Conservation (phyloP, 2,113 vertebrate genomes). For the Dendrocopos noguchii region DNA sequence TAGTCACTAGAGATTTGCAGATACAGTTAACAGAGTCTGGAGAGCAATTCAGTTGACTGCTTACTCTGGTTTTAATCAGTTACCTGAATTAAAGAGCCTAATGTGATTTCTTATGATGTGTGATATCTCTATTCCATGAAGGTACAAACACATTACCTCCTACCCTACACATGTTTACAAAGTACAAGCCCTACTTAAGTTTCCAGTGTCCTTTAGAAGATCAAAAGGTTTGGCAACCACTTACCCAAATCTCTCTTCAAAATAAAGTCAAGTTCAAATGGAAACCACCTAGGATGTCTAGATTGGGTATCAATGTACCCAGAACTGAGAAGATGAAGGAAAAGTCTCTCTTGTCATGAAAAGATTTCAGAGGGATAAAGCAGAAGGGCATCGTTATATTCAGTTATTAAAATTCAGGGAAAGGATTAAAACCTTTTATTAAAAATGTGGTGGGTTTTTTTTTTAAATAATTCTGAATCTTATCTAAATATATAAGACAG, state of each 20-base stretch:
- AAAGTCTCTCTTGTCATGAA: neutral
- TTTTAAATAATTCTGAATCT: neutral
- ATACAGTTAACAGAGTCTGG: neutral
- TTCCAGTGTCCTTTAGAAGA: neutral
- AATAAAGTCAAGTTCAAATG: neutral
- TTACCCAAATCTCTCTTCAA: neutral
- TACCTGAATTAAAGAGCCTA: neutral
- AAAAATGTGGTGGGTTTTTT: too few relatives aligned
- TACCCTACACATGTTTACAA: neutral
- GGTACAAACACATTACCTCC: neutral
- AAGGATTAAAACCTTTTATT: neutral
- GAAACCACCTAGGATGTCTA: fast-evolving
- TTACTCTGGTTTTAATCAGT: neutral
- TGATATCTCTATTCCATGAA: neutral
- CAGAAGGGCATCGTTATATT: neutral
- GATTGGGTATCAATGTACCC: too few relatives aligned
- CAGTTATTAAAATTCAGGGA: neutral
- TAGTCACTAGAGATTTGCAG: neutral
- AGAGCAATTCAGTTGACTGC: neutral
- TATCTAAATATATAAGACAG: neutral
- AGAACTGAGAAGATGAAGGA: fast-evolving
- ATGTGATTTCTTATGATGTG: neutral
- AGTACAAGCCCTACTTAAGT: too few relatives aligned
- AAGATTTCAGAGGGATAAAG: neutral
- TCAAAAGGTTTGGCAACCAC: neutral